A percentile compares a stretch with the other conserved stretches of the same genome.
These are phyloP conservation scores for Lutraria rhynchaena DNA, from an alignment of 1,140 invertebrate species.

Conservation along the genomic window DNA sequence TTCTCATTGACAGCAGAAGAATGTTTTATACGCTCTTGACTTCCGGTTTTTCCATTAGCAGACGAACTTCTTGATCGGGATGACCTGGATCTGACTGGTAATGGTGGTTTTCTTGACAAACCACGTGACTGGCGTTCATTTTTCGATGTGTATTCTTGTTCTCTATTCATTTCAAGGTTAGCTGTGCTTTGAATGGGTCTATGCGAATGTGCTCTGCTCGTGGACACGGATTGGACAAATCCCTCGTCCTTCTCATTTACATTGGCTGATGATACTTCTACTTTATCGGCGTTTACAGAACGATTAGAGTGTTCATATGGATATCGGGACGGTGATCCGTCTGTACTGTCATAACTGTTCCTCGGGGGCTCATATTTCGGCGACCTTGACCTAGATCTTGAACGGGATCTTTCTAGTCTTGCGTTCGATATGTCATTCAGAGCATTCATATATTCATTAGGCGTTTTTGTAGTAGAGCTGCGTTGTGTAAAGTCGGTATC, in stretches of 20 bases:
- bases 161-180: too few relatives aligned
- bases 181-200: too few relatives aligned
- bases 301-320: not conserved
- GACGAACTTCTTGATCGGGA: too few relatives aligned
- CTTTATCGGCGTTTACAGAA: not conserved
- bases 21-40: too few relatives aligned
- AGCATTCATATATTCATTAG: not conserved
- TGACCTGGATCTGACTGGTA: not conserved
- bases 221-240: not conserved
- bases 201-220: not conserved
- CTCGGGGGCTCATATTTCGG: not conserved
- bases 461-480: too few relatives aligned
- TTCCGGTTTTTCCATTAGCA: too few relatives aligned
- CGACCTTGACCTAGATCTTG: constrained; percentile 39
- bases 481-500: too few relatives aligned
- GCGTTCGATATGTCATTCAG: constrained; percentile 27
- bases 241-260: not conserved
- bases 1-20: too few relatives aligned
- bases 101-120: constrained; percentile 24
- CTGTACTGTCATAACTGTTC: not conserved
- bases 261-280: not conserved
- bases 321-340: not conserved
- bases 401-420: constrained; percentile 14
- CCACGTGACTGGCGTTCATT: not conserved
- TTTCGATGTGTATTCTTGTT: not conserved